phyloP scores from a whole-genome alignment of 1,140 invertebrate species.

The Apis dorsata region DNA sequence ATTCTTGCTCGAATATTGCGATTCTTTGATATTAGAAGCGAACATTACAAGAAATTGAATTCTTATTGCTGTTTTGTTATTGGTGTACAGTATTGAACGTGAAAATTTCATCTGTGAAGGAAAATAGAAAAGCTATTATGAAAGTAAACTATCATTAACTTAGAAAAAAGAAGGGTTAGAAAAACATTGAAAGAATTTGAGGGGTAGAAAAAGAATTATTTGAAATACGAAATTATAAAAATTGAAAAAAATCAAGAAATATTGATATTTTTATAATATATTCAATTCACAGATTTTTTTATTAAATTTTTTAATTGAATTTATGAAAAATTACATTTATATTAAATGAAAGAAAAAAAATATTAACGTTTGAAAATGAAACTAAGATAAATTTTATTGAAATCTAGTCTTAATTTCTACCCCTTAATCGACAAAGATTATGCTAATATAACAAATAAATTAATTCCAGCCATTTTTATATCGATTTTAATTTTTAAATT shows the following conservation, averaged over 20 bases:
- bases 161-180: not conserved
- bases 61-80: constrained; percentile 6
- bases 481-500: not conserved
- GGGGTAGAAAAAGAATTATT: not conserved
- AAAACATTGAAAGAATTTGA: not conserved
- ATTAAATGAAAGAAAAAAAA: not conserved
- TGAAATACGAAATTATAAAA: not conserved
- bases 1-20: not conserved
- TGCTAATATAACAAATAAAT: not conserved
- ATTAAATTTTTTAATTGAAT: not conserved
- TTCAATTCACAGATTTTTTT: not conserved
- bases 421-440: not conserved
- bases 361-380: no score
- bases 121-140: not conserved
- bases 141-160: not conserved
- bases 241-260: no score
- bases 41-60: not conserved
- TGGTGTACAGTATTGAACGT: constrained; percentile 17
- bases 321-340: not conserved
- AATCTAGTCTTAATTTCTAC: not conserved
- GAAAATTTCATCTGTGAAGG: not conserved
- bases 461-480: not conserved
- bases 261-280: not conserved
- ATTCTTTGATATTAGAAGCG: not conserved
- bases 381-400: not conserved